Base-by-base conservation (phyloP, 2,888 invertebrate genomes). In the Zootermopsis nevadensis region DNA sequence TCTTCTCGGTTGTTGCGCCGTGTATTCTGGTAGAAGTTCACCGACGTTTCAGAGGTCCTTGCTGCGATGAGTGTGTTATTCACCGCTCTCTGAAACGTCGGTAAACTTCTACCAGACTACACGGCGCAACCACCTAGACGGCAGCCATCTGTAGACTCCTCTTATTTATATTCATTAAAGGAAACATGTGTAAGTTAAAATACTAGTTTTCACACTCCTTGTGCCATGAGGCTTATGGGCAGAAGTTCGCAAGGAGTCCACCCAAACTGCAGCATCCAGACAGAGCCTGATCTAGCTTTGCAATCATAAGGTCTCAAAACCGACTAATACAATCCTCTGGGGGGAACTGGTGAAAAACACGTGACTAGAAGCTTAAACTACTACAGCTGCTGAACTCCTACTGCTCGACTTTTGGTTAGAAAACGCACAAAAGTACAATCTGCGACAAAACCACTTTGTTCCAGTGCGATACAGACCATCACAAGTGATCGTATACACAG, bases 311-410 rank as follows among this genome's bases (percentile, higher is more conserved):
- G 48, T 27, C 48, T 48, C 12, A 48, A 77, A 77, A 48, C 77
- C 81, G 33, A 42, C 69, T 69, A 80, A 81, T 69, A 81, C 81
- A 81, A 81, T 69, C 81, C 81, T 42, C 69, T 38, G 35, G 42
- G 69, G 81, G 81, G 67, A 77, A 81, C 67, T 81, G 81, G 42
- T 74, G 82, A 55, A n/a, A 35, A 72, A 42, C 74, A 82, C 82
- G 82, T 82, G 82, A 82, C 82, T 31, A 53, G 82, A 82, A 82
- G 74, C 55, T 30, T 33, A 53, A 82, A 69, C 60, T 67, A 35
- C 42, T 67, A 27, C 27, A 24, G 19, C 53, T 38, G 38, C 38
- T 38, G 38, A 38, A 38, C 38, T 38, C 38, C 38, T 53, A 53
- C 8, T 10, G 53, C 3, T 53, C 53, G 3, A 15, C 53, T 15